Conservation (phyloP, 2,888 invertebrate species). For the Opisthograptis luteolata region DNA sequence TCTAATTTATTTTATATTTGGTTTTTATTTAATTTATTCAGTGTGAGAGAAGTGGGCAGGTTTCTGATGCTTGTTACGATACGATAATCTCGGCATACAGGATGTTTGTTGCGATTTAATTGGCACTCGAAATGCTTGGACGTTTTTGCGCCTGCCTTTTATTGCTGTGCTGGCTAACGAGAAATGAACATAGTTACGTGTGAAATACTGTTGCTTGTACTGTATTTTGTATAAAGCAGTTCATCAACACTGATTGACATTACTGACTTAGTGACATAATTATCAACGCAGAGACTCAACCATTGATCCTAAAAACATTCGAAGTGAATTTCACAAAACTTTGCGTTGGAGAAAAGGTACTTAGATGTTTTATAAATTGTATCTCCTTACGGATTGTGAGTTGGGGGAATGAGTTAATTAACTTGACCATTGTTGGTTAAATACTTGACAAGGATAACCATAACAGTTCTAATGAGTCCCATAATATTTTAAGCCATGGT, state of each 20-base stretch:
- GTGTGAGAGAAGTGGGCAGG: slow-evolving; percentile 76
- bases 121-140: slow-evolving; percentile 76
- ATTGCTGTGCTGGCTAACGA: slow-evolving; percentile 67
- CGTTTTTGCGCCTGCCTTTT: slow-evolving; percentile 68
- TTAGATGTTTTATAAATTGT: too few species aligned
- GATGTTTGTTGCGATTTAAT: slow-evolving; percentile 80
- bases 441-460: too few species aligned
- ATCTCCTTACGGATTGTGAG: too few species aligned
- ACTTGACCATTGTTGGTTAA: too few species aligned
- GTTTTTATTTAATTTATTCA: slow-evolving; percentile 82
- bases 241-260: not conserved
- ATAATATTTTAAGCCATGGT: too few species aligned
- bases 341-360: too few species aligned
- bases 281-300: too few species aligned
- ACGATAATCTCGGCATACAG: slow-evolving; percentile 82
- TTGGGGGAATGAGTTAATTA: too few species aligned
- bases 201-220: slow-evolving; percentile 44
- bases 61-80: slow-evolving; percentile 79
- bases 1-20: slow-evolving; percentile 78
- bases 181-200: slow-evolving; percentile 56
- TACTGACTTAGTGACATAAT: too few species aligned
- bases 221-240: slow-evolving; percentile 26
- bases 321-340: too few species aligned
- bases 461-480: too few species aligned
- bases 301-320: too few species aligned